Percentiles rank a stretch among this genome's conserved stretches.
These are phyloP conservation scores for Drosophila aldrichi DNA, from an alignment of 2,888 invertebrate species.

Conservation along the genomic window DNA sequence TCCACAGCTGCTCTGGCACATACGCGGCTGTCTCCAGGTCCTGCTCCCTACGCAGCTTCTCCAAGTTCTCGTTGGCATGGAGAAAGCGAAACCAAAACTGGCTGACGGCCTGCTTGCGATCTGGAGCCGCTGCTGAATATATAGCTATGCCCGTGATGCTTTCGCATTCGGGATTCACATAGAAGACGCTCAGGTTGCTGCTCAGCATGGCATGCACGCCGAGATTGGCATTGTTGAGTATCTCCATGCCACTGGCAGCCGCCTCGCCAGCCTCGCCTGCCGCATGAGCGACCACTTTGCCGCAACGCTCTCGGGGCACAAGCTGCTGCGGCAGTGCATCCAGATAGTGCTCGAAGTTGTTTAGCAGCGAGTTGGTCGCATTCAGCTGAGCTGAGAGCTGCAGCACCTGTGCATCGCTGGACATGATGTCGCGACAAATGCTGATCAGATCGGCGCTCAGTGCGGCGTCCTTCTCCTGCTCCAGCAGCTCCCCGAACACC, in stretches of 20 bases:
- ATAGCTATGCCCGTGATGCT: slow-evolving; percentile 83
- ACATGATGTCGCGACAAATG: slow-evolving; percentile 86
- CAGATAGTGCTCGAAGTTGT: slow-evolving; percentile 87
- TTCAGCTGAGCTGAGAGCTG: slow-evolving; percentile 86
- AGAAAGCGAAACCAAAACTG: slow-evolving; percentile 83
- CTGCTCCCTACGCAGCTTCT: slow-evolving; percentile 85
- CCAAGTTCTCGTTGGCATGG: slow-evolving; percentile 84
- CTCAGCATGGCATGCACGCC: slow-evolving; percentile 79
- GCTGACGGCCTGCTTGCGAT: slow-evolving; percentile 35
- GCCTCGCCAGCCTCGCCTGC: slow-evolving; percentile 12
- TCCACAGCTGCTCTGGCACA: slow-evolving; percentile 86
- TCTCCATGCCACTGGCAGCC: slow-evolving; percentile 56
- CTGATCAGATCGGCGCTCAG: slow-evolving; percentile 74
- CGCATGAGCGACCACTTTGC: slow-evolving; percentile 16
- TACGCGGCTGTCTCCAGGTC: slow-evolving; percentile 87
- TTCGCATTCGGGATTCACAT: slow-evolving; percentile 77
- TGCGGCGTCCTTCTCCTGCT: slow-evolving; percentile 55
- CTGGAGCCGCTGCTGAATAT: slow-evolving; percentile 43
- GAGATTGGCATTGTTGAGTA: slow-evolving; percentile 47
- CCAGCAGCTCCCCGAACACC: slow-evolving; percentile 69
- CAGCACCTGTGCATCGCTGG: slow-evolving; percentile 83
- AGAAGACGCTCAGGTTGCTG: slow-evolving; percentile 82
- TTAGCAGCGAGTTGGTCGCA: slow-evolving; percentile 88
- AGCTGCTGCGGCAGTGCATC: slow-evolving; percentile 81
- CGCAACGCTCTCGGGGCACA: slow-evolving; percentile 55